Conservation (phyloP, 2,797 vertebrate genomes). For the Gymnoscopelus microlampas region DNA sequence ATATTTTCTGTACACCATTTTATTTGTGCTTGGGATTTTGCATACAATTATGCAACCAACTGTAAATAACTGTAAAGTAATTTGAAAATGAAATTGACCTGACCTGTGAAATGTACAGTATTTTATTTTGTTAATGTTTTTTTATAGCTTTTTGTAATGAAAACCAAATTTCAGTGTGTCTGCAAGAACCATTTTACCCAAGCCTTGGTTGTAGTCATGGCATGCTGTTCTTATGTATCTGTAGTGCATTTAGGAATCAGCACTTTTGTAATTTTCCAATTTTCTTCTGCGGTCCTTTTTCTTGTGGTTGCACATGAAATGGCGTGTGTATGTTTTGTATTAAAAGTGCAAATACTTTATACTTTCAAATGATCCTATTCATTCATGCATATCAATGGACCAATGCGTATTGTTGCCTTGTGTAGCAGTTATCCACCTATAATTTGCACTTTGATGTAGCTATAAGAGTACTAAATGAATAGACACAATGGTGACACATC, state of each 20-base stretch:
- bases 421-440: no score
- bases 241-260: slow-evolving; percentile 21
- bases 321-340: slow-evolving; percentile 66
- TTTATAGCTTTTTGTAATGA: slow-evolving; percentile 76
- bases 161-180: slow-evolving; percentile 37
- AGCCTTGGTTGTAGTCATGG: slow-evolving; percentile 34
- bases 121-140: slow-evolving; percentile 69
- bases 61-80: slow-evolving; percentile 78
- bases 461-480: no score
- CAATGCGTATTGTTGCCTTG: no score
- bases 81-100: slow-evolving; percentile 41
- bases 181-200: slow-evolving; percentile 30
- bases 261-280: slow-evolving; percentile 44
- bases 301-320: slow-evolving; percentile 63
- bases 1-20: slow-evolving; percentile 34
- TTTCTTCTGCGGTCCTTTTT: slow-evolving; percentile 43
- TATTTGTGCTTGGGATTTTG: slow-evolving; percentile 28
- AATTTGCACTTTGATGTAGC: no score
- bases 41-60: slow-evolving; percentile 47
- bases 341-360: slow-evolving; percentile 75
- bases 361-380: slow-evolving; percentile 24
- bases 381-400: background rate
- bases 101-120: slow-evolving; percentile 79
- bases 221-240: slow-evolving; percentile 40
- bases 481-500: no score